Evolutionary conservation across 2,113 vertebrate species (phyloP).

Genomic region (Globicephala melas): DNA sequence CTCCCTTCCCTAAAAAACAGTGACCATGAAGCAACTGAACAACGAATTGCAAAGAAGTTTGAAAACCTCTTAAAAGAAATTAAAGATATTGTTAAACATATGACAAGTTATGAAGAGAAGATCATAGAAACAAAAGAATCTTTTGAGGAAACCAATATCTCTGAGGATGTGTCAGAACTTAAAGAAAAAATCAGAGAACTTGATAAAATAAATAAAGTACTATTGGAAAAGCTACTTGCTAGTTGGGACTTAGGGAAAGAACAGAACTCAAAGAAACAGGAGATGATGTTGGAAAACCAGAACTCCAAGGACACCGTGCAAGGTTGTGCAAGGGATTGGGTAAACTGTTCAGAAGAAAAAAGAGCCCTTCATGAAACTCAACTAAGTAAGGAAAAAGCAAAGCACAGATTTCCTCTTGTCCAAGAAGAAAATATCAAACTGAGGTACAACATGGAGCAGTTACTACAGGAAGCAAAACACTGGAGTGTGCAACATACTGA

Average conservation of each 20-base stretch:
- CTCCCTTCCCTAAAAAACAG: not conserved
- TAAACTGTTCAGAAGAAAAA: not conserved
- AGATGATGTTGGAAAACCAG: not conserved
- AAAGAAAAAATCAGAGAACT: slow-evolving; percentile 6
- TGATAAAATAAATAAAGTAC: not conserved
- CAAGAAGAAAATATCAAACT: not conserved
- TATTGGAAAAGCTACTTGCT: not conserved
- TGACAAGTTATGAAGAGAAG: not conserved
- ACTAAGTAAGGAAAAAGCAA: not conserved
- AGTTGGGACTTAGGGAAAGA: not conserved
- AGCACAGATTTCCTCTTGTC: too few species aligned
- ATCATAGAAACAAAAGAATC: not conserved
- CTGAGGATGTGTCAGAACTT: not conserved
- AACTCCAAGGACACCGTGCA: not conserved
- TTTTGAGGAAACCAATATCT: not conserved
- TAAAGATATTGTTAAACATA: slow-evolving; percentile 4
- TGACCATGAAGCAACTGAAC: not conserved
- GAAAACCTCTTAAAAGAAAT: slow-evolving; percentile 41
- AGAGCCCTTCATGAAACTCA: not conserved
- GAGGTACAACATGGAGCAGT: slow-evolving; percentile 45
- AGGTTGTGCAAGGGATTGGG: not conserved
- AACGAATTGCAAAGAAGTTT: not conserved
- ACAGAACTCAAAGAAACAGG: not conserved
- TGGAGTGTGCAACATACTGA: slow-evolving; percentile 56
- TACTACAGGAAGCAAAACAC: slow-evolving; percentile 54